phyloP scores from a whole-genome alignment of 2,113 vertebrate genomes.

The Microtus richardsoni region DNA sequence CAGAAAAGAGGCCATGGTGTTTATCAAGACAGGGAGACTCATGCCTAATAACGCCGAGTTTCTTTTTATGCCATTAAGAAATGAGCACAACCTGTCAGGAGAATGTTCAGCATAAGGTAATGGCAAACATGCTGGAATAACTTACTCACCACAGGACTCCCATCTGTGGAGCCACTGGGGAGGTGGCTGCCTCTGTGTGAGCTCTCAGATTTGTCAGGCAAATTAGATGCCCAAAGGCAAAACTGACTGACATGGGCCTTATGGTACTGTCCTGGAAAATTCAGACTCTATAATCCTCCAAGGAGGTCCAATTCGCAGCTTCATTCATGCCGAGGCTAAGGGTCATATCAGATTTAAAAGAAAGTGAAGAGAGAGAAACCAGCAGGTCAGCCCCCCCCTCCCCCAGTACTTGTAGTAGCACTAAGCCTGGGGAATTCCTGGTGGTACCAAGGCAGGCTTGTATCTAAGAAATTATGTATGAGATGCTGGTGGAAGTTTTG shows the following conservation, averaged over 20 bases:
- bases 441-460: not conserved
- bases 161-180: slow-evolving; percentile 73
- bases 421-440: slow-evolving; percentile 14
- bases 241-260: slow-evolving; percentile 63
- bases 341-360: slow-evolving; percentile 55
- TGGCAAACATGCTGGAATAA: slow-evolving; percentile 76
- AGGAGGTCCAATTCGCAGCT: slow-evolving; percentile 67
- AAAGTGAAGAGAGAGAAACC: slow-evolving; percentile 56
- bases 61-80: slow-evolving; percentile 75
- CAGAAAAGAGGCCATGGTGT: slow-evolving; percentile 69
- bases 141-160: slow-evolving; percentile 71
- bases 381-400: not conserved
- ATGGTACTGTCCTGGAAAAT: slow-evolving; percentile 56
- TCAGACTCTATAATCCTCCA: slow-evolving; percentile 40
- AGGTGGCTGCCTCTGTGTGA: slow-evolving; percentile 66
- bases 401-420: slow-evolving; percentile 1
- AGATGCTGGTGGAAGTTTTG: not conserved
- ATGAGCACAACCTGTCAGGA: slow-evolving; percentile 79
- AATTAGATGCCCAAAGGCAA: slow-evolving; percentile 77
- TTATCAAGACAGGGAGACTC: slow-evolving; percentile 73
- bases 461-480: slow-evolving; percentile 16
- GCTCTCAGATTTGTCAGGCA: slow-evolving; percentile 71
- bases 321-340: slow-evolving; percentile 30
- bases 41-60: slow-evolving; percentile 57
- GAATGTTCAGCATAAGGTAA: slow-evolving; percentile 73